Base-by-base conservation (phyloP, 2,888 invertebrate species). In the Prenolepis imparis region DNA sequence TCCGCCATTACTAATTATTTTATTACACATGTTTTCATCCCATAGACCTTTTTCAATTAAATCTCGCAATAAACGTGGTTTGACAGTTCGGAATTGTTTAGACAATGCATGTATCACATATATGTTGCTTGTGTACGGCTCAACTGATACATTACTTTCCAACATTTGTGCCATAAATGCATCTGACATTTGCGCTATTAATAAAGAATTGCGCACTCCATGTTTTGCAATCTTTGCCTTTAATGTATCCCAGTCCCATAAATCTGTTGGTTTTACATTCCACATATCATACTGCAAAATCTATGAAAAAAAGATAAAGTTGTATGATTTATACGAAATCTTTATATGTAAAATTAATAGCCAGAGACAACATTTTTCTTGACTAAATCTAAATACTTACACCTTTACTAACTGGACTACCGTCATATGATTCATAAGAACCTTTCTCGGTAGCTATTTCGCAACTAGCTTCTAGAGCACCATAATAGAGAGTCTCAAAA, bases 161-260 rank as follows among this genome's bases (percentile, higher is more conserved):
- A 99, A 96, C 93, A 99, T 99, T 95, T 99, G 99, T 5, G 99
- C 99, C 0, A 99, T 99, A 0, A 99, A 99, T 6, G 99, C 99
- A 9, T 99, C 99, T 0, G 99, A 99, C 99, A 99, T 99, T 0
- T 99, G 99, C 0, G 99, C 99, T 87, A 99, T 90, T 24, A 99
- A 95, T 44, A 99, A 95, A 5, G 99, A 99, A 95, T 99, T 99
- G 77, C 99, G 96, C 0, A 99, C 95, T 9, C 99, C 99, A 95
- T 98, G 96, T 95, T 97, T 96, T 0, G 97, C 97, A 90, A 99
- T 99, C 93, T 97, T 97, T 72, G 95, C 96, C 94, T 98, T 98
- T 28, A 99, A 95, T 8, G 93, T 95, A 1, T 95, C 93, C 99
- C 99, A 99, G 94, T 99, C 96, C 97, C 98, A 98, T 8, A 98